Base-by-base conservation (phyloP, 2,888 invertebrate species). In the Cheiracanthium punctorium region DNA sequence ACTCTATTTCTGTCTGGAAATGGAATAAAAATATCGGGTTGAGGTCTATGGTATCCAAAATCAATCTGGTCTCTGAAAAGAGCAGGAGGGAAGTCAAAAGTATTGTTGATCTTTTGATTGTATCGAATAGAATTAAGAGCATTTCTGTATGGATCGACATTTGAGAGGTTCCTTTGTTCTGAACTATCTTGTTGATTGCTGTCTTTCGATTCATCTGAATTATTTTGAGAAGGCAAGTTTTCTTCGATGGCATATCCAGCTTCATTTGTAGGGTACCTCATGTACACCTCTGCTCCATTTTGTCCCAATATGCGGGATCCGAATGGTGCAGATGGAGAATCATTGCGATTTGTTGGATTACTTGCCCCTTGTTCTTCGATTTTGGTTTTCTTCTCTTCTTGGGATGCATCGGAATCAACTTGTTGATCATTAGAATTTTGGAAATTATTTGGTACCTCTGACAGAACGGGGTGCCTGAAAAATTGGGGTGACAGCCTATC, bases 221-320 rank as follows among this genome's bases (percentile, higher is more conserved):
- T 20, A 24, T 86, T 86, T 20, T 71, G 74, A 30, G 58, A 28
- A 10, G 85, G 85, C 0, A 86, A 33, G n/a, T 33, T 80, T 43
- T 86, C 85, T 75, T 80, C 80, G 0, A 75, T 80, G 7, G 85
- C 85, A 28, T 86, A 86, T 0, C 85, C 85, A 8, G 85, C 85
- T 64, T 86, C 80, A 1, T 14, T 75, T 1, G 67, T 32, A 2
- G 85, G 85, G 29, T 86, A 86, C 10, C 80, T 80, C 10, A 86
- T 58, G 65, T 71, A 86, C 8, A 80, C 74, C 29, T 84, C 58
- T 1, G 29, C 30, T 20, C n/a, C n/a, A 30, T 64, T 30, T 43
- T 64, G 76, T 17, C 28, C 32, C 20, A 48, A 1, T 14, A 84
- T 32, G 1, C 79, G 43, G 8, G 79, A 29, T 12, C 84, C 79